phyloP scores from a whole-genome alignment of 2,113 vertebrate species.

The Eolophus roseicapilla region DNA sequence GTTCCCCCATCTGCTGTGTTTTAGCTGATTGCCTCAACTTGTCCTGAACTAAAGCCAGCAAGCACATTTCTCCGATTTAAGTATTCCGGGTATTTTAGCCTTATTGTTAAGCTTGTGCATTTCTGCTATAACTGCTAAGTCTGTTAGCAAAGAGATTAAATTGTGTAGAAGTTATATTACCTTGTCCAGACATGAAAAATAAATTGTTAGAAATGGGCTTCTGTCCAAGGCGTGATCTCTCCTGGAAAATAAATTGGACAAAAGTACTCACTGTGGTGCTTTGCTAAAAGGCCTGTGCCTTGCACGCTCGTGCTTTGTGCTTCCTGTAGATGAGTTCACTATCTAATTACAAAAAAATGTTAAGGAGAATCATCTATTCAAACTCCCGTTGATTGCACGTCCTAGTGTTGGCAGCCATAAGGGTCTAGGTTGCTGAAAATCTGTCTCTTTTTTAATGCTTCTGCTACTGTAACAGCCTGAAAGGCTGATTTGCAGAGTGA shows the following conservation, averaged over 20 bases:
- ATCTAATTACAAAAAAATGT: not conserved
- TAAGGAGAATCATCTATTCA: not conserved
- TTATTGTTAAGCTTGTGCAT: conserved; percentile 52
- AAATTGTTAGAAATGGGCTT: conserved; percentile 58
- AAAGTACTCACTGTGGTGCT: not conserved
- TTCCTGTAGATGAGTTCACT: not conserved
- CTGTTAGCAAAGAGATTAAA: conserved; percentile 62
- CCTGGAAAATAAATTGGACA: conserved; percentile 46
- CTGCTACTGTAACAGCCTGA: not conserved
- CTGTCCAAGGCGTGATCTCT: not conserved
- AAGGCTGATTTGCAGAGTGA: not conserved
- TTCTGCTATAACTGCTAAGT: conserved; percentile 19
- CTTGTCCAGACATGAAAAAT: conserved; percentile 59
- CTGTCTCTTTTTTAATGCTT: not conserved
- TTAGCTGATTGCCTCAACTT: not conserved
- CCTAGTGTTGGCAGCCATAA: not conserved
- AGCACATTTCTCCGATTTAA: conserved; percentile 37
- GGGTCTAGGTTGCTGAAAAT: not conserved
- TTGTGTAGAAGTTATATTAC: conserved; percentile 47
- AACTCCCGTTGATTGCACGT: not conserved
- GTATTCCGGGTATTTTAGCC: conserved; percentile 41
- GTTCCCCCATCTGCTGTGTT: not conserved
- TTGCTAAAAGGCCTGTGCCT: not conserved
- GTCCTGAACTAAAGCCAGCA: conserved; percentile 31
- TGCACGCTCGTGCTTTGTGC: not conserved